phyloP scores from a whole-genome alignment of 64 coral and sea anemone genomes.

The Hydrozoanthus tunicans region DNA sequence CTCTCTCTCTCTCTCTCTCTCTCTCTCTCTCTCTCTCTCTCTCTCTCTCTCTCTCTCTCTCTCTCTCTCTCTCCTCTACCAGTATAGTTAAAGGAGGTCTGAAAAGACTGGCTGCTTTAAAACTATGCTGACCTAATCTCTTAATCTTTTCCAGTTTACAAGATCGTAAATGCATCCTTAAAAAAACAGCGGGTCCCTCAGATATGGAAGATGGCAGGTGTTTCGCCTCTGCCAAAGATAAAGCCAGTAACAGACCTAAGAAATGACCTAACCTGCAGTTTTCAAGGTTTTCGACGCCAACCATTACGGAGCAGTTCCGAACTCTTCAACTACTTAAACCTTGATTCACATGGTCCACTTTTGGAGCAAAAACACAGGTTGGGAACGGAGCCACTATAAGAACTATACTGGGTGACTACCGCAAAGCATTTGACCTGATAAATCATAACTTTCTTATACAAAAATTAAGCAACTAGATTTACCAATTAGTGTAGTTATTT shows the following conservation, averaged over 20 bases:
- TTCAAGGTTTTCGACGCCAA: slow-evolving; percentile 33
- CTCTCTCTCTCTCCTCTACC: no score
- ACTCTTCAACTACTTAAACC: slow-evolving; percentile 15
- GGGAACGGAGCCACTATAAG: neutral
- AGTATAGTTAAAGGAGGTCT: no score
- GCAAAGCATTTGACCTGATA: slow-evolving; percentile 14
- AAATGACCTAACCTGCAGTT: slow-evolving; percentile 35
- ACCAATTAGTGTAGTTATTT: neutral
- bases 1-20: no score
- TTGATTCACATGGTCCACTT: slow-evolving; percentile 9
- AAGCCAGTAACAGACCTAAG: slow-evolving; percentile 12
- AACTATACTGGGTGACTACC: neutral
- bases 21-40: no score
- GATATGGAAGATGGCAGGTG: slow-evolving; percentile 43
- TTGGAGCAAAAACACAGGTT: neutral
- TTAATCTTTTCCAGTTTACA: slow-evolving; percentile 9
- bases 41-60: no score
- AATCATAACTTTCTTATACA: slow-evolving; percentile 23
- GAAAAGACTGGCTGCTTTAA: slow-evolving; percentile 26
- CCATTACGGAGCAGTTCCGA: slow-evolving; percentile 37
- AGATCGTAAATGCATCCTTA: slow-evolving; percentile 31
- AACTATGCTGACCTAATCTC: slow-evolving; percentile 30
- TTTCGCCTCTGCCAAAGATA: slow-evolving; percentile 42
- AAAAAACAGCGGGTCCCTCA: slow-evolving; percentile 11
- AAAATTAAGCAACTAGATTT: slow-evolving; percentile 11